phyloP scores from a whole-genome alignment of 1,140 invertebrate genomes.

The Aphelinus certus region DNA sequence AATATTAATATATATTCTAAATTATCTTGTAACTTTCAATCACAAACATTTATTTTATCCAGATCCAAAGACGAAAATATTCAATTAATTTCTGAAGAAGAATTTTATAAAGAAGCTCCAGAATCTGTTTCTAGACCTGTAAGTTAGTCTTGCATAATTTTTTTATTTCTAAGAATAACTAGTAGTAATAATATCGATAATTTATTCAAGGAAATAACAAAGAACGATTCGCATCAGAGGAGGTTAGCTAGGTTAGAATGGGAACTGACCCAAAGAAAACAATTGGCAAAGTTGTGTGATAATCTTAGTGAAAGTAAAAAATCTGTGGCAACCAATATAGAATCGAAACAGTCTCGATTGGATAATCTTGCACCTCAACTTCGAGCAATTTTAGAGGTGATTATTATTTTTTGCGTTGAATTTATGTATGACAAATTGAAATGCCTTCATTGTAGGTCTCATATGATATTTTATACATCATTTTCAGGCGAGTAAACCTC shows the following conservation, averaged over 20 bases:
- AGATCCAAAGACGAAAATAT: constrained; percentile 96
- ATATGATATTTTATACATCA: constrained; percentile 6
- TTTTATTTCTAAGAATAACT: background rate
- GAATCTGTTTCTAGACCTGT: constrained; percentile 76
- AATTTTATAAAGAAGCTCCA: constrained; percentile 88
- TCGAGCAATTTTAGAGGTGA: constrained; percentile 75
- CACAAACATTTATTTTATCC: constrained; percentile 36
- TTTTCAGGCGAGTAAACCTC: constrained; percentile 82
- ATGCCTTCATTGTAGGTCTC: too few relatives aligned
- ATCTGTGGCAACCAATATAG: constrained; percentile 78
- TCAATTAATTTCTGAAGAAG: constrained; percentile 83
- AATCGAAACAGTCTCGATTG: constrained; percentile 81
- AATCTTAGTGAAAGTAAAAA: constrained; percentile 82
- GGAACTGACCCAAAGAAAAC: constrained; percentile 90
- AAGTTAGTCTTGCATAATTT: constrained; percentile 55
- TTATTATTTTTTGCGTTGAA: constrained; percentile 19
- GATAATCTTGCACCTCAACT: constrained; percentile 85
- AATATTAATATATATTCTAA: constrained; percentile 5
- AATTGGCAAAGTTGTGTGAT: constrained; percentile 80
- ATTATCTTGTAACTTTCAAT: too few relatives aligned
- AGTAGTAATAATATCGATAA: constrained; percentile 28
- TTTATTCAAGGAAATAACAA: constrained; percentile 71
- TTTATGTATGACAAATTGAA: background rate
- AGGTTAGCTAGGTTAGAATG: constrained; percentile 89
- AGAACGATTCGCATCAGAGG: constrained; percentile 79